phyloP scores from a whole-genome alignment of 2,797 vertebrate species.

The Syndactyla subalaris region DNA sequence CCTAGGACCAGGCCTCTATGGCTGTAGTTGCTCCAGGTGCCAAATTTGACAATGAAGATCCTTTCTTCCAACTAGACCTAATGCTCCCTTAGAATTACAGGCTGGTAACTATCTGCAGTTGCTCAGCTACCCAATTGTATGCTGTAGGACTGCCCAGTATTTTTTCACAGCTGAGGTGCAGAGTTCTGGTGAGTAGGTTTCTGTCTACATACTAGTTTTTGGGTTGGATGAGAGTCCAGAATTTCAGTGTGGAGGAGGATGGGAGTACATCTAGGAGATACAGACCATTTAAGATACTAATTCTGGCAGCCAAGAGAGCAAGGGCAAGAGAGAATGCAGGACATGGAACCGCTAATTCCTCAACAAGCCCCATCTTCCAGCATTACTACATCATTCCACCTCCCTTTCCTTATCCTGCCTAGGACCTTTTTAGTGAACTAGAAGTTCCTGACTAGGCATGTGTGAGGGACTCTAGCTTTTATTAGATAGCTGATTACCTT shows the following conservation, averaged over 20 bases:
- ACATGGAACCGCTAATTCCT: background rate
- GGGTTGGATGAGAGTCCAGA: background rate
- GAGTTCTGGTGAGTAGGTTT: background rate
- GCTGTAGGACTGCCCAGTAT: background rate
- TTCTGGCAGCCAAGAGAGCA: background rate
- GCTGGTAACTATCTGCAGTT: background rate
- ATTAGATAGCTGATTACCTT: background rate
- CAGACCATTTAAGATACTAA: background rate
- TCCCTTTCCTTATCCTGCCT: background rate
- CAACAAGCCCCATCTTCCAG: background rate
- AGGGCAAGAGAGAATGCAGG: background rate
- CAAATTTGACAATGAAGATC: background rate
- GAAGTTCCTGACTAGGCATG: background rate
- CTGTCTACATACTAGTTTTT: background rate
- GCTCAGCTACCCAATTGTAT: background rate
- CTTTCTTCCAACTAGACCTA: background rate
- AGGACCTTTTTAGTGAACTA: background rate
- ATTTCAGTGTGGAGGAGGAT: background rate
- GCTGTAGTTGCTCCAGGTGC: background rate
- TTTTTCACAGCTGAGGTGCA: background rate
- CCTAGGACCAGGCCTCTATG: background rate
- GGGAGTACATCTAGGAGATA: background rate
- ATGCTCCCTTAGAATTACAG: background rate
- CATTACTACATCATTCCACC: background rate
- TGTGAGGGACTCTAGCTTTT: background rate